These are phyloP conservation scores for Seladonia tumulorum DNA, from an alignment of 2,888 invertebrate genomes.

Conservation along the genomic window DNA sequence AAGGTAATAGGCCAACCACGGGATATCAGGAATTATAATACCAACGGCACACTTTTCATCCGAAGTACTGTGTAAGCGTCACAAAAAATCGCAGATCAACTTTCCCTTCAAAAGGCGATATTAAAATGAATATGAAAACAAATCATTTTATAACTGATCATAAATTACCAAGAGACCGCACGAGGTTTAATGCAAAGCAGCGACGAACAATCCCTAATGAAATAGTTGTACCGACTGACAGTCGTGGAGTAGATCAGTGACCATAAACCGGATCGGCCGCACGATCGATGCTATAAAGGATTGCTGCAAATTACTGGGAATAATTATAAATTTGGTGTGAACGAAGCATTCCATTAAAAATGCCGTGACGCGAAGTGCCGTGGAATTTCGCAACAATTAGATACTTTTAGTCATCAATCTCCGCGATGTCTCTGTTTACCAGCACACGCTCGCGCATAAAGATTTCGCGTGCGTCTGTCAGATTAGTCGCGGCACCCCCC, in stretches of 20 bases:
- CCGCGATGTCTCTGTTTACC: background rate
- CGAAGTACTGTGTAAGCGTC: background rate
- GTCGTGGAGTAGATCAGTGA: background rate
- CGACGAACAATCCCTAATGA: background rate
- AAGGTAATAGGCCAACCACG: background rate
- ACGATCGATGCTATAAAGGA: background rate
- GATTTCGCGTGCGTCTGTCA: background rate
- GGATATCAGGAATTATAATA: background rate
- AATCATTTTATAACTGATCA: too few species aligned
- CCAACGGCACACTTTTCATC: background rate
- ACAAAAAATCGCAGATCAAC: too few species aligned
- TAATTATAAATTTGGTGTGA: background rate
- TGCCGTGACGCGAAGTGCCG: background rate
- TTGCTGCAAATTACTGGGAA: background rate
- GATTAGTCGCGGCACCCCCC: background rate
- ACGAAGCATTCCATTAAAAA: background rate
- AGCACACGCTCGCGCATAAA: background rate
- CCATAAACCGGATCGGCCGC: background rate
- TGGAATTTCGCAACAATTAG: background rate
- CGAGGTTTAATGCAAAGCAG: background rate
- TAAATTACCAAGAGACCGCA: too few species aligned
- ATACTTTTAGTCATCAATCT: background rate
- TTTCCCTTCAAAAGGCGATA: too few species aligned
- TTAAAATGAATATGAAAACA: too few species aligned
- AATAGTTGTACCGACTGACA: background rate